A percentile compares a stretch with the other conserved stretches of the same genome.
Conservation (phyloP, 2,113 vertebrate species). For the Petrocephalus microphthalmus region DNA sequence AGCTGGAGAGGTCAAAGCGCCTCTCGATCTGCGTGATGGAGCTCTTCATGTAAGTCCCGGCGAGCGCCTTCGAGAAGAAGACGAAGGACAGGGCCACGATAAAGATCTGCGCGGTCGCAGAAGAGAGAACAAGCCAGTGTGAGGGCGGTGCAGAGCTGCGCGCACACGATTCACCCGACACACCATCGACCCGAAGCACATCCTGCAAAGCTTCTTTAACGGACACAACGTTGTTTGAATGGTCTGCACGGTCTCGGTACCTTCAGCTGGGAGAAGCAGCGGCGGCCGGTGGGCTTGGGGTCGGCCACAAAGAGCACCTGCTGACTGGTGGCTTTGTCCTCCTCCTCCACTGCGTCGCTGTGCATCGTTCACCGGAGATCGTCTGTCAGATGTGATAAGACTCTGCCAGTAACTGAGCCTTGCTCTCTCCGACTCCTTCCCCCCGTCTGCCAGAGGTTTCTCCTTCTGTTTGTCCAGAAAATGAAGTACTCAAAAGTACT, state of each 20-base stretch:
- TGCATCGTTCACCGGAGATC: slow-evolving; percentile 38
- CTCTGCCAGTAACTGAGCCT: background rate
- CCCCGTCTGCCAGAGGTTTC: background rate
- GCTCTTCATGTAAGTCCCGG: slow-evolving; percentile 77
- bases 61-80: slow-evolving; percentile 70
- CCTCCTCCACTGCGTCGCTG: slow-evolving; percentile 26
- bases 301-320: slow-evolving; percentile 41
- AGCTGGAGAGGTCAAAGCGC: slow-evolving; percentile 78
- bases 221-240: background rate
- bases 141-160: background rate
- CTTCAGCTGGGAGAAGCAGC: slow-evolving; percentile 53
- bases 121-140: background rate
- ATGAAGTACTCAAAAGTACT: background rate
- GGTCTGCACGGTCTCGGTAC: slow-evolving; percentile 21
- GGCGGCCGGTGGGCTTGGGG: slow-evolving; percentile 17
- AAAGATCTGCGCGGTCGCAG: slow-evolving; percentile 63
- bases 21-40: slow-evolving; percentile 86
- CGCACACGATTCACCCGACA: background rate
- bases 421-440: background rate
- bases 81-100: slow-evolving; percentile 72
- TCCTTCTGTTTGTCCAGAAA: background rate
- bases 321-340: slow-evolving; percentile 42
- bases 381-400: background rate
- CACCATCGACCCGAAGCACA: background rate
- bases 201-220: background rate